Evolutionary conservation across 2,797 vertebrate species (phyloP).

Genomic region (Manis javanica): DNA sequence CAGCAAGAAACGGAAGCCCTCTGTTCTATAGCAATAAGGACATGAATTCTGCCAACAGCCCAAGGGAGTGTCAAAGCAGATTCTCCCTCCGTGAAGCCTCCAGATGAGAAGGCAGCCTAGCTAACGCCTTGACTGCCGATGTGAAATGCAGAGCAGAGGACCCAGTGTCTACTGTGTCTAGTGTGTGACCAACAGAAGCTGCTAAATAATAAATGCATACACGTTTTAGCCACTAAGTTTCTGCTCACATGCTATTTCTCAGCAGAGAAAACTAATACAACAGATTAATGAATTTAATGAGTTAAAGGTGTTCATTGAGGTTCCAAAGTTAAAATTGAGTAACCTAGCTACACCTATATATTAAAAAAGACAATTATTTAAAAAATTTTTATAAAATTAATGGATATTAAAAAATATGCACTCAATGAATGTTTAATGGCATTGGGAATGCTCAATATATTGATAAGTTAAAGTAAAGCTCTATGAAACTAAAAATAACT

Average conservation of each 20-base stretch:
- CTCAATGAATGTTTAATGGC: neutral
- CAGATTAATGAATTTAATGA: neutral
- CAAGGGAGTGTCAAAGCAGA: neutral
- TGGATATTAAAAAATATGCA: neutral
- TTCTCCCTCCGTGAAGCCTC: neutral
- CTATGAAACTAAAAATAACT: neutral
- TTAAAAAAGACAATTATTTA: neutral
- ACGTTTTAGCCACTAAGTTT: neutral
- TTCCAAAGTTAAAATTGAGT: neutral
- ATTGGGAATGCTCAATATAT: neutral
- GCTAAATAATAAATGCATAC: neutral
- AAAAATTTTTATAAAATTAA: neutral
- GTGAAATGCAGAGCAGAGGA: neutral
- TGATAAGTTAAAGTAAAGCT: neutral
- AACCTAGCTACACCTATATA: neutral
- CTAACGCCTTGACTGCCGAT: neutral
- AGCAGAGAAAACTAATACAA: neutral
- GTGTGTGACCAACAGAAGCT: neutral
- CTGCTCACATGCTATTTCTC: neutral
- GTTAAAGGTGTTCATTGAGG: slow-evolving; percentile 12
- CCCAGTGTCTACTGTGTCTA: neutral
- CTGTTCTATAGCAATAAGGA: neutral
- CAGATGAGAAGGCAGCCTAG: neutral
- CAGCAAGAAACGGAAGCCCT: neutral
- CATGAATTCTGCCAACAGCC: neutral